These are phyloP conservation scores for Palythoa caribaeorum DNA, from an alignment of 92 coral and sea anemone genomes.

Conservation along the genomic window DNA sequence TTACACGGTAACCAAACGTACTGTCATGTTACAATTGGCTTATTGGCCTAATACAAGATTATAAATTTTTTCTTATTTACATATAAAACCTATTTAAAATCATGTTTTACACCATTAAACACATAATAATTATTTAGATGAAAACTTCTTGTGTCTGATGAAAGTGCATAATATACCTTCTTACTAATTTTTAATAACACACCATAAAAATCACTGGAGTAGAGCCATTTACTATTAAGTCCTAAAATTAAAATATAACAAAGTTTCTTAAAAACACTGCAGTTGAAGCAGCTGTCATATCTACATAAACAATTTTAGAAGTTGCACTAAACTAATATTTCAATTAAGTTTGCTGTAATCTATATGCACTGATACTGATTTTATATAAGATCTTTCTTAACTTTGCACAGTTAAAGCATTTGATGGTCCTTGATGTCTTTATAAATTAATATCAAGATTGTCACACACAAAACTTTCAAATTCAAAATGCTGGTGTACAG, in stretches of 20 bases:
- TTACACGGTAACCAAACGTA: conserved; percentile 85
- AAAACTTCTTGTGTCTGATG: not conserved
- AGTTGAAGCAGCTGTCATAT: not conserved
- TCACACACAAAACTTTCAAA: no score
- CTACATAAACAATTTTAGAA: not conserved
- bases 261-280: not conserved
- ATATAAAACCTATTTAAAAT: not conserved
- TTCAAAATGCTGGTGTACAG: no score
- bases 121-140: not conserved
- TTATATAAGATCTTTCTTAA: no score
- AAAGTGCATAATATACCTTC: not conserved
- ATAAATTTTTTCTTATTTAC: conserved; percentile 32
- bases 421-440: no score
- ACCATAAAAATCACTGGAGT: not conserved
- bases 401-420: no score
- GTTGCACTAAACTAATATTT: no score
- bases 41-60: not conserved
- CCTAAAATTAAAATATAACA: not conserved
- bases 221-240: not conserved
- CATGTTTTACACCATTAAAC: not conserved
- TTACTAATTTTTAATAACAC: not conserved
- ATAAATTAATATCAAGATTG: no score
- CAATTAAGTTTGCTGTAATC: no score
- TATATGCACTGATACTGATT: no score
- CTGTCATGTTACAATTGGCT: conserved; percentile 25